phyloP scores from a whole-genome alignment of 30 jellyfish, hydroid and myxozoan genomes.

The Hydra vulgaris region DNA sequence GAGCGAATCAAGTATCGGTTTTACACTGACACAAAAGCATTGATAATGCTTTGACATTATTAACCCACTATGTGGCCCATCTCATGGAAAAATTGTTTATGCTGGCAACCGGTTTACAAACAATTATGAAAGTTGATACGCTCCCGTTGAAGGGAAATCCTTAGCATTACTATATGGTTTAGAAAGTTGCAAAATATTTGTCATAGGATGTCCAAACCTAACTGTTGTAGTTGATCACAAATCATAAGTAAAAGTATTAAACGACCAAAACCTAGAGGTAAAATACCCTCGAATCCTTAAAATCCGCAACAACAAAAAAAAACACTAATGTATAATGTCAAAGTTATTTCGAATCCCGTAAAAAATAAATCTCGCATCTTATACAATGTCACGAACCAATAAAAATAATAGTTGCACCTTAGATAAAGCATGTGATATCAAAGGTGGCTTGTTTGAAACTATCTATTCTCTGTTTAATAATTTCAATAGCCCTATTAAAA shows the following conservation, averaged over 20 bases:
- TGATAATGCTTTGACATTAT: slow-evolving; percentile 23
- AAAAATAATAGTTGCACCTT: not conserved
- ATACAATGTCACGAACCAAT: slow-evolving; percentile 26
- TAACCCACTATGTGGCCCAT: slow-evolving; percentile 32
- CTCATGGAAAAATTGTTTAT: slow-evolving; percentile 38
- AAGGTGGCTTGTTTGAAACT: too few relatives aligned
- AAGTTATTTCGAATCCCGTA: slow-evolving; percentile 34
- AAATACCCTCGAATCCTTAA: slow-evolving; percentile 37
- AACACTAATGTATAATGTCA: slow-evolving; percentile 29
- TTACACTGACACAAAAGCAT: slow-evolving; percentile 36
- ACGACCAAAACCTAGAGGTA: too few relatives aligned
- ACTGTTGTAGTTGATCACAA: slow-evolving; percentile 47
- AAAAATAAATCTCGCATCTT: slow-evolving; percentile 1
- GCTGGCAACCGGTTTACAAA: slow-evolving; percentile 62
- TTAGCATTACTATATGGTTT: slow-evolving; percentile 38
- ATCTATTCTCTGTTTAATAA: too few relatives aligned
- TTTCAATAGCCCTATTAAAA: too few relatives aligned
- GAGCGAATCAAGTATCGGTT: slow-evolving; percentile 53
- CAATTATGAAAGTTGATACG: slow-evolving; percentile 32
- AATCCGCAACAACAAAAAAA: slow-evolving; percentile 21
- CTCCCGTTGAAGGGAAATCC: slow-evolving; percentile 55
- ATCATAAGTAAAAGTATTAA: slow-evolving; percentile 31
- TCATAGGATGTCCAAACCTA: slow-evolving; percentile 29
- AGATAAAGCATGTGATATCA: too few relatives aligned
- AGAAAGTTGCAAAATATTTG: slow-evolving; percentile 31